Conservation (phyloP, 2,888 invertebrate species). For the Frankliniella fusca region DNA sequence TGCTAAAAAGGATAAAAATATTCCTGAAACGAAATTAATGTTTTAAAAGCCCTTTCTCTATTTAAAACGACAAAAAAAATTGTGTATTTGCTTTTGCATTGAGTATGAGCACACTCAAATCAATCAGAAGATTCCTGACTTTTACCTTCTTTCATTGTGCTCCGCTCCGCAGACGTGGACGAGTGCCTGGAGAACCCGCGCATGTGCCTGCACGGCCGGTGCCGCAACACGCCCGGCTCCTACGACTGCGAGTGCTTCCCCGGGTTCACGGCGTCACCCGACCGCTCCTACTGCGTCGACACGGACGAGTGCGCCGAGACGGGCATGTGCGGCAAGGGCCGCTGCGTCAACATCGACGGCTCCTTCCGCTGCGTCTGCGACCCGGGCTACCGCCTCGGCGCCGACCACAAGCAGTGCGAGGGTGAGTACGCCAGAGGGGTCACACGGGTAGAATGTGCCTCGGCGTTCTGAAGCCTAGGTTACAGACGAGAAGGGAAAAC, state of each 20-base stretch:
- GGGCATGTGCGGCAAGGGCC: constrained; percentile 59
- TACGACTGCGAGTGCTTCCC: constrained; percentile 73
- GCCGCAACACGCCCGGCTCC: constrained; percentile 74
- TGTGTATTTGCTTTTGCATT: too few species aligned
- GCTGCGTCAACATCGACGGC: constrained; percentile 67
- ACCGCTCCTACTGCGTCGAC: constrained; percentile 63
- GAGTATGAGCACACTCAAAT: too few species aligned
- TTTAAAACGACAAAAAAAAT: too few species aligned
- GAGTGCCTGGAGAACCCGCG: constrained; percentile 68
- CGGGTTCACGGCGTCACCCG: constrained; percentile 71
- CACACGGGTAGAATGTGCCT: too few species aligned
- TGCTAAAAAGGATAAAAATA: too few species aligned
- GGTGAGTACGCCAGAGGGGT: constrained; percentile 50
- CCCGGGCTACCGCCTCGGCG: constrained; percentile 60
- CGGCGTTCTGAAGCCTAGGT: too few species aligned
- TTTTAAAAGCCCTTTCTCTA: too few species aligned
- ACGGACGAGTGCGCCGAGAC: constrained; percentile 58
- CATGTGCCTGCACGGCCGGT: constrained; percentile 72
- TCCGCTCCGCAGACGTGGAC: constrained; percentile 53
- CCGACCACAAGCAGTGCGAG: constrained; percentile 60
- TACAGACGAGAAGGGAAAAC: too few species aligned
- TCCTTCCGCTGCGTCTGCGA: constrained; percentile 65
- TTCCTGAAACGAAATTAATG: too few species aligned
- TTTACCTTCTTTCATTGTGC: too few species aligned
- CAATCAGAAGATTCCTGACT: too few species aligned